Base-by-base conservation (phyloP, 53 echinoderm and acorn worm species). In the Pentamera pediparva region DNA sequence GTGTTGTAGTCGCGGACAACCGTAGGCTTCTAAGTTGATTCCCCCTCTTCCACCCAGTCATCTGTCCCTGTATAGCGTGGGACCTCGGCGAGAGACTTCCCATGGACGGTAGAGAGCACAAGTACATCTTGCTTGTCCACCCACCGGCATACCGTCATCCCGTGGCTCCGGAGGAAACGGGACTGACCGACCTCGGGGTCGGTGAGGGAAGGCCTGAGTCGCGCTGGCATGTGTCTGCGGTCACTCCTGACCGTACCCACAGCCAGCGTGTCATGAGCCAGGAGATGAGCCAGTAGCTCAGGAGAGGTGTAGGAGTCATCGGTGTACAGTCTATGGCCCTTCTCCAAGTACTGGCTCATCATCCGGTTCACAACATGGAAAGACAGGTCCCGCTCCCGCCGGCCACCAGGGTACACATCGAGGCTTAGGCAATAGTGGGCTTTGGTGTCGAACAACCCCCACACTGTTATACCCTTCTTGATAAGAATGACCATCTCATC, bases 81-180 rank as follows among this genome's bases (percentile, higher is more conserved):
- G n/a, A n/a, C n/a, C n/a, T n/a, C n/a, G n/a, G n/a, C n/a, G n/a
- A n/a, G n/a, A n/a, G n/a, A n/a, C n/a, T n/a, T n/a, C n/a, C n/a
- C n/a, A n/a, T 41, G 9, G 43, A 56, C 56, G 6, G 56, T 56
- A 25, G 56, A 56, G 26, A 56, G 12, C 7, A 27, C 26, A 12
- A 56, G 31, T 11, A 56, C 56, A 56, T 24, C 56, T 56, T 31
- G 27, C 56, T 56, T 56, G 56, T 56, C 56, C 26, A 28, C 31
- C 56, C 56, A 56, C 26, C 25, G 26, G n/a, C 56, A 56, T 28
- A n/a, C 56, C 12, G 56, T 56, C 56, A 56, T 56, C 56, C 26
- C 26, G 56, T 56, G 56, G 56, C 56, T 56, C 11, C 26, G 11
- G 24, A 56, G 56, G 26, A 56, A 56, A 56, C 8, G 10, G 4